A percentile compares a stretch with the other conserved stretches of the same genome.
These are phyloP conservation scores for Dichetophora obliterata DNA, from an alignment of 2,888 invertebrate genomes.

Conservation along the genomic window DNA sequence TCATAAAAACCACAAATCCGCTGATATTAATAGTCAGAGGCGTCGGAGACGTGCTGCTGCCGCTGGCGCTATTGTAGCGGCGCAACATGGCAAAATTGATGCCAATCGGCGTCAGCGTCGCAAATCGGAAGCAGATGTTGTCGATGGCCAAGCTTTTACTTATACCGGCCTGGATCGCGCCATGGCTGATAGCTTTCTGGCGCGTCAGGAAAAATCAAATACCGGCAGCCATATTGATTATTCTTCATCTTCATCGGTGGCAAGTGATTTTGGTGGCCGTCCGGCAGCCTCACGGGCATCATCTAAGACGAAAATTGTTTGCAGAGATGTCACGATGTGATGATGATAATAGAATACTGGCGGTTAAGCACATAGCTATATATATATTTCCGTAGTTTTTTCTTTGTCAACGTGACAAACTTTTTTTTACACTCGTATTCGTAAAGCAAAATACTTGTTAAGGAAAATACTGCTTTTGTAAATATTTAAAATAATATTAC, in stretches of 20 bases:
- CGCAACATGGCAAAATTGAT: slow-evolving; percentile 56
- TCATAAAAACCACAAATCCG: slow-evolving; percentile 58
- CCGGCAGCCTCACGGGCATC: slow-evolving; percentile 51
- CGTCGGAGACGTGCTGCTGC: slow-evolving; percentile 53
- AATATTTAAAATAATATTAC: too few species aligned
- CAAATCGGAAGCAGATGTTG: slow-evolving; percentile 66
- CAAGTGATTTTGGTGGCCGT: slow-evolving; percentile 53
- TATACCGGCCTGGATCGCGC: slow-evolving; percentile 68
- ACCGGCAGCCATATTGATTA: slow-evolving; percentile 65
- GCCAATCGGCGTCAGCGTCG: slow-evolving; percentile 64
- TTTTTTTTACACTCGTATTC: too few species aligned
- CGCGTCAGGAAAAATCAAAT: slow-evolving; percentile 64
- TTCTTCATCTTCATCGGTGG: slow-evolving; percentile 61
- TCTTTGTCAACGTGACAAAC: too few species aligned
- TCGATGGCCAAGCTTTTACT: slow-evolving; percentile 64
- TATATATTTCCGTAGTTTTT: too few species aligned
- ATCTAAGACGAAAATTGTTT: slow-evolving; percentile 62
- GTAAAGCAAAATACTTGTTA: too few species aligned
- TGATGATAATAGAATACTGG: background rate
- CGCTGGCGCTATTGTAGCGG: slow-evolving; percentile 46
- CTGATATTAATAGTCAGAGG: slow-evolving; percentile 58
- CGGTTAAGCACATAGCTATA: background rate
- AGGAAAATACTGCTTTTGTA: too few species aligned
- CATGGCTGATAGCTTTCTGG: slow-evolving; percentile 68
- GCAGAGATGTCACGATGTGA: slow-evolving; percentile 66